A percentile compares a stretch with the other conserved stretches of the same genome.
These are phyloP conservation scores for Rousettus madagascariensis DNA, from an alignment of 2,797 vertebrate species.

Conservation along the genomic window DNA sequence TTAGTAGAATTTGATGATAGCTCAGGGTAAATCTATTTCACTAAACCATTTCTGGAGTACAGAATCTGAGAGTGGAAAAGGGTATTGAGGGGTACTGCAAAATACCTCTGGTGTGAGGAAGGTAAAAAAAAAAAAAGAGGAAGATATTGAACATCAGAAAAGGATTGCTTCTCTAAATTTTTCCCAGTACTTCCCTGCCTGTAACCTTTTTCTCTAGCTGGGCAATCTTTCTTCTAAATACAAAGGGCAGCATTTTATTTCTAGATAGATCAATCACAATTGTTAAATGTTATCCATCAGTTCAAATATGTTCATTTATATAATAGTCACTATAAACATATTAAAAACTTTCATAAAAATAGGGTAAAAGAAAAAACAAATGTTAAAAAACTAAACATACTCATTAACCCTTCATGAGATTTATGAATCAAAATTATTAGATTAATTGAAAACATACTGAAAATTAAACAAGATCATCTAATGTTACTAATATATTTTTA, in stretches of 20 bases:
- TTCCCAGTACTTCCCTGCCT: not conserved
- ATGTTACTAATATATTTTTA: slow-evolving; percentile 27
- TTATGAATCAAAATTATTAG: not conserved
- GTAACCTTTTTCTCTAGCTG: not conserved
- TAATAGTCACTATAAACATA: not conserved
- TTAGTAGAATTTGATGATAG: not conserved
- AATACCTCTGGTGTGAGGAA: not conserved
- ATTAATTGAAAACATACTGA: not conserved
- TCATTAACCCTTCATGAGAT: not conserved
- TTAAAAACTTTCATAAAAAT: slow-evolving; percentile 10
- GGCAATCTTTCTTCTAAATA: not conserved
- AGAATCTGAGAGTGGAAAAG: not conserved
- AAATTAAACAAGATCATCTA: not conserved
- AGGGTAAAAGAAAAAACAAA: not conserved
- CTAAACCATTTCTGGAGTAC: not conserved
- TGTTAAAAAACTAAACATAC: not conserved
- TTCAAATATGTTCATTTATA: not conserved
- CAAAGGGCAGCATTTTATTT: not conserved
- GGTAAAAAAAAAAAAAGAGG: not conserved
- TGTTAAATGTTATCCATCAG: not conserved
- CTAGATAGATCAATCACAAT: not conserved
- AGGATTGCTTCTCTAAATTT: not conserved
- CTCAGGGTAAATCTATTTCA: not conserved
- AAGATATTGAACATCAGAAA: not conserved
- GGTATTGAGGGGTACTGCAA: not conserved